Percentiles rank a stretch among this genome's conserved stretches.
Evolutionary conservation across 1,140 invertebrate species (phyloP).

Genomic region (Euborellia annulipes): DNA sequence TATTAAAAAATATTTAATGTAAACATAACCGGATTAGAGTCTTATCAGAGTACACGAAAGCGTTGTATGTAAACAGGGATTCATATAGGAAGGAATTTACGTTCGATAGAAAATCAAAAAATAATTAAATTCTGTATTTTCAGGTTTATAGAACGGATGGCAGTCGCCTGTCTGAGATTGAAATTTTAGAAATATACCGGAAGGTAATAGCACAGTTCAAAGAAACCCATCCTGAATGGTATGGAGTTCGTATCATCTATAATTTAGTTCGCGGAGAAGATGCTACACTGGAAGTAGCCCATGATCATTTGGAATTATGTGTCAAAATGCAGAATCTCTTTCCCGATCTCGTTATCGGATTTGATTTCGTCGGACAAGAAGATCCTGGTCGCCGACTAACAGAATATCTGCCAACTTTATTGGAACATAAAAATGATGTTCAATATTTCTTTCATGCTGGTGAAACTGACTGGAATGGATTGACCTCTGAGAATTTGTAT

Average conservation of each 20-base stretch:
- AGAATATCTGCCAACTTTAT: slow-evolving; percentile 38
- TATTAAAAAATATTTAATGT: too few species aligned
- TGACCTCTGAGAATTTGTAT: slow-evolving; percentile 48
- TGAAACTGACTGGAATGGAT: slow-evolving; percentile 48
- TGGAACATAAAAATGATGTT: slow-evolving; percentile 28
- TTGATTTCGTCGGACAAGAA: slow-evolving; percentile 63
- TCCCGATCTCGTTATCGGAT: slow-evolving; percentile 47
- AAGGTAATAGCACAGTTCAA: slow-evolving; percentile 31
- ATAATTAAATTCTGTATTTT: too few species aligned
- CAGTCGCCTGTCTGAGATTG: slow-evolving; percentile 13
- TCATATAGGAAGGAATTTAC: too few species aligned
- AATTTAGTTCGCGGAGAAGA: slow-evolving; percentile 15
- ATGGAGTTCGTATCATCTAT: slow-evolving; percentile 27
- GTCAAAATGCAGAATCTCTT: slow-evolving; percentile 19
- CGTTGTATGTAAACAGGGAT: too few species aligned
- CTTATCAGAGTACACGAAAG: too few species aligned
- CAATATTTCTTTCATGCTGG: slow-evolving; percentile 66
- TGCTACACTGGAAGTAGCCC: slow-evolving; percentile 3
- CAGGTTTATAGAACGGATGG: slow-evolving; percentile 19
- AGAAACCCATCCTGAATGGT: slow-evolving; percentile 23
- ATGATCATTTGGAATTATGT: too few species aligned
- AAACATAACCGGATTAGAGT: too few species aligned
- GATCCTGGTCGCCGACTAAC: slow-evolving; percentile 41
- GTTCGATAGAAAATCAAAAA: too few species aligned
- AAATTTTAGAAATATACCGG: slow-evolving; percentile 22